Percentiles rank a stretch among this genome's conserved stretches.
Conservation (phyloP, 1,140 invertebrate species). For the Delia radicum region DNA sequence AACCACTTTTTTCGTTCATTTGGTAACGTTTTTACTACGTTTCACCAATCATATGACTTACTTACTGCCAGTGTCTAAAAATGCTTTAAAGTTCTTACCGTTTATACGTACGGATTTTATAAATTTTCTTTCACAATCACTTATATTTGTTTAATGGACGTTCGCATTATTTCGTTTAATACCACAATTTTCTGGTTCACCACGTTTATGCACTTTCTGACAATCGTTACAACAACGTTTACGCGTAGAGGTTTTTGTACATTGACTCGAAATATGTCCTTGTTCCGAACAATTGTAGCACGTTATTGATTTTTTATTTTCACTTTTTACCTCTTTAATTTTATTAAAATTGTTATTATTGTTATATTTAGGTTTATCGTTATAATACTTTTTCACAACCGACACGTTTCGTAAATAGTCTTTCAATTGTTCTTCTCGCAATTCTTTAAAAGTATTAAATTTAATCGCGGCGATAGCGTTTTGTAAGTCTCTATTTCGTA, state of each 20-base stretch:
- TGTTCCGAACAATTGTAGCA: constrained; percentile 25
- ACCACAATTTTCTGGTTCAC: constrained; percentile 18
- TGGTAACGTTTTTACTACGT: background rate
- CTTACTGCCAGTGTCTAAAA: constrained; percentile 17
- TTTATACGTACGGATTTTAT: background rate
- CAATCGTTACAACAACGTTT: constrained; percentile 12
- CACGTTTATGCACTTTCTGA: constrained; percentile 9
- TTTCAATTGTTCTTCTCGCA: constrained; percentile 22
- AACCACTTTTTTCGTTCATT: background rate
- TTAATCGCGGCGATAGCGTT: background rate
- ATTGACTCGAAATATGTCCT: constrained; percentile 21
- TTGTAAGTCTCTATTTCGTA: constrained; percentile 6
- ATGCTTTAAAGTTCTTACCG: background rate
- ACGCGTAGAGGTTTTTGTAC: constrained; percentile 10
- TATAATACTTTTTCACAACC: background rate
- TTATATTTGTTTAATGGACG: background rate
- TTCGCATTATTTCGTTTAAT: background rate
- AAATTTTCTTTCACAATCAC: background rate
- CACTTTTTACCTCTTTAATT: background rate
- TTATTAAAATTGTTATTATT: background rate
- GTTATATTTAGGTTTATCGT: background rate
- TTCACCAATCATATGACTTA: background rate
- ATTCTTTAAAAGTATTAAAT: background rate
- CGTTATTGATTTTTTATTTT: background rate
- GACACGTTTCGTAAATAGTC: constrained; percentile 14